Evolutionary conservation across 2,797 vertebrate species (phyloP).

Genomic region (Microctenopoma steveboyesi): DNA sequence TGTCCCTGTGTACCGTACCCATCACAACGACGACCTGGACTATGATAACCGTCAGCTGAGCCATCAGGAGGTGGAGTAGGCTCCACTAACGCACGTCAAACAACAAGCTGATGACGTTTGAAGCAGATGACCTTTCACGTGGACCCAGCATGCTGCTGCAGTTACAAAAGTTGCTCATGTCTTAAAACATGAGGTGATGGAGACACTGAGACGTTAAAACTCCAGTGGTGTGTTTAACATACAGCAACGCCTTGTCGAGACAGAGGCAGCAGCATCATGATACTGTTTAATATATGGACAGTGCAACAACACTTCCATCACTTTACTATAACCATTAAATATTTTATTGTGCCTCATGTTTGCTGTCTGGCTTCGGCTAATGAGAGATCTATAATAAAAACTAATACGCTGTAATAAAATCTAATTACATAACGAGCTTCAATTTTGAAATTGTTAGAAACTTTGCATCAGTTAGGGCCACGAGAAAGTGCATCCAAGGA

Average conservation of each 20-base stretch:
- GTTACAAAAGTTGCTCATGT: too few relatives aligned
- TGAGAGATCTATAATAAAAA: neutral
- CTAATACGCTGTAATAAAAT: constrained; percentile 7
- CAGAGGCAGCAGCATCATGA: neutral
- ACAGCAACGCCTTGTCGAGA: too few relatives aligned
- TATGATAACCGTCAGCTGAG: neutral
- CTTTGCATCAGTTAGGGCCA: constrained; percentile 14
- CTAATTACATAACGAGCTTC: constrained; percentile 29
- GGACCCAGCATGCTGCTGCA: too few relatives aligned
- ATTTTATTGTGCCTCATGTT: constrained; percentile 1
- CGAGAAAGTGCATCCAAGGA: constrained; percentile 13
- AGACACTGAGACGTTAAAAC: too few relatives aligned
- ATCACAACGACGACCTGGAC: too few relatives aligned
- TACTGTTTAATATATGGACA: too few relatives aligned
- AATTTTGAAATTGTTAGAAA: constrained; percentile 14
- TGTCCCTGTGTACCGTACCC: neutral
- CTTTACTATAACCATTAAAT: neutral
- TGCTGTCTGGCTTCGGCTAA: constrained; percentile 6
- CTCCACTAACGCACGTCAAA: neutral
- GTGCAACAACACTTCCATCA: neutral
- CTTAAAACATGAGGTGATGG: too few relatives aligned
- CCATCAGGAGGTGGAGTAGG: neutral
- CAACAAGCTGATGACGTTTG: neutral
- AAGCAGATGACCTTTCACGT: too few relatives aligned
- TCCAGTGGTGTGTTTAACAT: too few relatives aligned